Conservation (phyloP, 2,797 vertebrate species). For the Paramormyrops hopkinsi region DNA sequence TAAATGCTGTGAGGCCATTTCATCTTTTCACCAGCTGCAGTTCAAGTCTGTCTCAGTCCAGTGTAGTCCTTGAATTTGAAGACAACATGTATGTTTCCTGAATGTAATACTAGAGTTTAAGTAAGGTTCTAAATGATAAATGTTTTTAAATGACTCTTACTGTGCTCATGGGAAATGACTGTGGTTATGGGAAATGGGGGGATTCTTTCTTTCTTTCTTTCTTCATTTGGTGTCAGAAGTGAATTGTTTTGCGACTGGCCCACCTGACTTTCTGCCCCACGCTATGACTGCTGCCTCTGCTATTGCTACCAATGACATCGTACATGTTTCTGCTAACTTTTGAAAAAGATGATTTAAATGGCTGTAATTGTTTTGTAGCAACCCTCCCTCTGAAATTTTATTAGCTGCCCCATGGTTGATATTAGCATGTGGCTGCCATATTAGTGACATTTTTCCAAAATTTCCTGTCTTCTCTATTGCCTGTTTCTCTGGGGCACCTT, state of each 20-base stretch:
- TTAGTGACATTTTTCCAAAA: background rate
- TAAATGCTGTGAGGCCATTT: background rate
- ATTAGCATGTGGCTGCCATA: background rate
- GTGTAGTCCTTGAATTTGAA: background rate
- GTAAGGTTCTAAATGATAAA: background rate
- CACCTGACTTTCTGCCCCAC: background rate
- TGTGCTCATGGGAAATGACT: background rate
- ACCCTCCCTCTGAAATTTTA: background rate
- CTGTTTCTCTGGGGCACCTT: background rate
- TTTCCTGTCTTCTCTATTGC: background rate
- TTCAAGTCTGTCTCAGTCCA: background rate
- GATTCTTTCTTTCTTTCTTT: background rate
- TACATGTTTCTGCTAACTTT: background rate
- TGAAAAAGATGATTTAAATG: background rate
- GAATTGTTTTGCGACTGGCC: background rate
- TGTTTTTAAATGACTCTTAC: background rate
- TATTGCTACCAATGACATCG: background rate
- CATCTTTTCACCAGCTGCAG: background rate
- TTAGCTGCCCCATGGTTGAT: background rate
- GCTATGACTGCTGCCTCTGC: background rate
- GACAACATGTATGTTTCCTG: background rate
- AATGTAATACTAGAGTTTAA: background rate
- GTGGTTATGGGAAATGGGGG: background rate
- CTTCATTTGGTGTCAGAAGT: background rate
- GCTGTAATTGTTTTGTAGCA: background rate